phyloP scores from a whole-genome alignment of 2,888 invertebrate species.

The Drosophila nr. perissopoda region DNA sequence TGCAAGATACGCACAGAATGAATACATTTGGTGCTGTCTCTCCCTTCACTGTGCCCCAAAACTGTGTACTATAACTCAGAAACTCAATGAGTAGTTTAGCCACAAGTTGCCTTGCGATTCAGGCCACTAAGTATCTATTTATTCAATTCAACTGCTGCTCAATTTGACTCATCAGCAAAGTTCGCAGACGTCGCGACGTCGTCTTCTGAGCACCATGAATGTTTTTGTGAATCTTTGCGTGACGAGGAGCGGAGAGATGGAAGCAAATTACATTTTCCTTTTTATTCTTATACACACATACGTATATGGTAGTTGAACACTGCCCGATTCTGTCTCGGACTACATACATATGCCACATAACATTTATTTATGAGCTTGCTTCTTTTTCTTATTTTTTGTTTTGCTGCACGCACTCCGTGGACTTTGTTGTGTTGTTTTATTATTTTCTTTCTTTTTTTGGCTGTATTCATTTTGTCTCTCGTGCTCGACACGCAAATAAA shows the following conservation, averaged over 20 bases:
- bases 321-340: constrained; percentile 31
- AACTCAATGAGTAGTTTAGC: constrained; percentile 36
- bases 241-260: constrained; percentile 42
- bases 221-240: constrained; percentile 66
- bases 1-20: not conserved
- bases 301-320: constrained; percentile 23
- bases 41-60: not conserved
- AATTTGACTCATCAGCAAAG: constrained; percentile 75
- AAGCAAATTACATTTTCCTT: constrained; percentile 64
- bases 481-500: constrained; percentile 78
- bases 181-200: constrained; percentile 48
- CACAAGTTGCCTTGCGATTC: constrained; percentile 31
- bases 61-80: constrained; percentile 16
- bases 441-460: constrained; percentile 51
- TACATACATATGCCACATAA: constrained; percentile 6
- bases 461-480: constrained; percentile 53
- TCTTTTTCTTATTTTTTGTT: constrained; percentile 1
- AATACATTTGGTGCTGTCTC: not conserved
- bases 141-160: constrained; percentile 67
- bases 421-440: constrained; percentile 38
- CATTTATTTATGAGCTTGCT: constrained; percentile 30
- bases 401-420: constrained; percentile 61
- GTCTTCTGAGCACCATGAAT: constrained; percentile 20
- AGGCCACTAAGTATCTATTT: constrained; percentile 46
- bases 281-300: constrained; percentile 25